Evolutionary conservation across 2,113 vertebrate species (phyloP).

Genomic region (Nothocercus julius): DNA sequence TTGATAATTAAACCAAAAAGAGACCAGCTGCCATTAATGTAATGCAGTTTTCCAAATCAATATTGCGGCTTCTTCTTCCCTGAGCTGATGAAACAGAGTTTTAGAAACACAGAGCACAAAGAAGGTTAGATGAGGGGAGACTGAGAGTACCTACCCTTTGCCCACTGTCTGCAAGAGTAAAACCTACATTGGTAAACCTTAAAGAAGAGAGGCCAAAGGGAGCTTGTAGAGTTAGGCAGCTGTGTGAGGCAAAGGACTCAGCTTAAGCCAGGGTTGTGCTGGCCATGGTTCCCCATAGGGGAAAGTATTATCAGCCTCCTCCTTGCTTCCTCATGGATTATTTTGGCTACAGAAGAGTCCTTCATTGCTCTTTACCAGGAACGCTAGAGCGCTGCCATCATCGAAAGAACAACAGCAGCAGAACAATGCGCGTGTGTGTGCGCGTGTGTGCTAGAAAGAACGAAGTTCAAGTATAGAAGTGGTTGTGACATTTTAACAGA

Average conservation of each 20-base stretch:
- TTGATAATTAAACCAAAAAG: slow-evolving; percentile 45
- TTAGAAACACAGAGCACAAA: neutral
- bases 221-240: neutral
- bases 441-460: neutral
- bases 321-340: slow-evolving; percentile 48
- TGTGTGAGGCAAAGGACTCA: neutral
- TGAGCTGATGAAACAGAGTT: slow-evolving; percentile 30
- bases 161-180: neutral
- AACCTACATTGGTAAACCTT: neutral
- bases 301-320: slow-evolving; percentile 22
- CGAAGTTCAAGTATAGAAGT: neutral
- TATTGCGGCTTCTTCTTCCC: slow-evolving; percentile 36
- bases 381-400: neutral
- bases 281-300: neutral
- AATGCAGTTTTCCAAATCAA: slow-evolving; percentile 61
- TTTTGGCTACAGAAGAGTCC: neutral
- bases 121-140: neutral
- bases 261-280: neutral
- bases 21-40: slow-evolving; percentile 36
- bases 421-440: neutral
- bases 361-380: slow-evolving; percentile 31
- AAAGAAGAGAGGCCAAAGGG: neutral
- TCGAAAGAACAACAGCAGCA: neutral
- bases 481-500: neutral
- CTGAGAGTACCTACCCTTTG: neutral